A percentile compares a stretch with the other conserved stretches of the same genome.
Evolutionary conservation across 2,797 vertebrate species (phyloP).

Genomic region (Cephalopachus bancanus): DNA sequence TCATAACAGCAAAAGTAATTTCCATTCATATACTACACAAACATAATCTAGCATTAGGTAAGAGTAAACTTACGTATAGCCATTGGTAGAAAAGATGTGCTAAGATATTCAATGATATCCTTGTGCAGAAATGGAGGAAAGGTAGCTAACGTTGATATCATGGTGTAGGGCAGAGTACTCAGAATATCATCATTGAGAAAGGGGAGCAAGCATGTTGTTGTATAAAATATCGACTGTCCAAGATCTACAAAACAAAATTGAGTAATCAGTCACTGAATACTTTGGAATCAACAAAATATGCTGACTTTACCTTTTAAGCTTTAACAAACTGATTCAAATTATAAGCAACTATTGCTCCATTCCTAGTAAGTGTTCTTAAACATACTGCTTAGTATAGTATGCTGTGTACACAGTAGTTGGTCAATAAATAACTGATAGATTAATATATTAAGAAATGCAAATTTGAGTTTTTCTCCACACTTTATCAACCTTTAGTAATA

Average conservation of each 20-base stretch:
- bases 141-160: conserved; percentile 99
- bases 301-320: conserved; percentile 27
- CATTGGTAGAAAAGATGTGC: conserved; percentile 99
- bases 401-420: background rate
- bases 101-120: conserved; percentile 99
- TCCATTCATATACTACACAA: conserved; percentile 44
- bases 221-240: conserved; percentile 99
- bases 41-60: conserved; percentile 52
- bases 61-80: conserved; percentile 97
- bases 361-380: conserved; percentile 52
- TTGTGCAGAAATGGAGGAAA: conserved; percentile 99
- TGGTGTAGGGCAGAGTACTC: conserved; percentile 99
- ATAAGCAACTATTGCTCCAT: conserved; percentile 10
- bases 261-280: conserved; percentile 86
- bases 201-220: conserved; percentile 98
- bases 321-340: conserved; percentile 45
- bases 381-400: background rate
- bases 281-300: conserved; percentile 57
- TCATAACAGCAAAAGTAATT: conserved; percentile 67
- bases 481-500: background rate
- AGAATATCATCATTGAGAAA: conserved; percentile 99
- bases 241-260: conserved; percentile 95
- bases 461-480: conserved; percentile 34
- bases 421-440: conserved; percentile 4
- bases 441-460: conserved; percentile 31